Base-by-base conservation (phyloP, 2,888 invertebrate species). In the Stenurella melanura region DNA sequence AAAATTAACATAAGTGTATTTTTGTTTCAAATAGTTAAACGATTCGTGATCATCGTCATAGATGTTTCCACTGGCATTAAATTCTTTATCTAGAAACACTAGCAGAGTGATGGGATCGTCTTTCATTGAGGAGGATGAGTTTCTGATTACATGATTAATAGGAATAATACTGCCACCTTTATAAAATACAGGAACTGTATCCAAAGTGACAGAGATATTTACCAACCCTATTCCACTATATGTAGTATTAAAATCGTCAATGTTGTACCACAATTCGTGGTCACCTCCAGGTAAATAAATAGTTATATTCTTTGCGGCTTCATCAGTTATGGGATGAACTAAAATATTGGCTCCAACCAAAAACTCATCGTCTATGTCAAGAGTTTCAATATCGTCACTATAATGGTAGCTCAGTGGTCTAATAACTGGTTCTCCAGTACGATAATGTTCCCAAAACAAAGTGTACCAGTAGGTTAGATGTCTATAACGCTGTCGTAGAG, bases 381-480 rank as follows among this genome's bases (percentile, higher is more conserved):
- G 97, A 0, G 94, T 92, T 9, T 93, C 92, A 12, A 91, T 18
- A 85, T 98, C 98, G 0, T 91, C 87, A 0, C 98, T 97, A 89
- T 95, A 99, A 85, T 97, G 95, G 68, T 95, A 93, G 93, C 97
- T 95, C 34, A 98, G 86, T 0, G 99, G 97, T 38, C 97, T 91
- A 91, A 98, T 96, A 0, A 98, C 95, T 0, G 98, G 98, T 50
- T 92, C 90, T 0, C 98, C 98, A 77, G 93, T 93, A 68, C 93
- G 87, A 61, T 96, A 93, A 87, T 97, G 96, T 87, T 98, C 95
- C 89, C 95, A 95, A 91, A 98, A 99, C 26, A 96, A 86, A 0
- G 97, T 96, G 90, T 96, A 97, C 97, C 96, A 96, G 73, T 94
- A 91, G 56, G 98, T 98, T 63, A 99, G 89, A 80, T 96, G 95